These are phyloP conservation scores for Fabriciana adippe DNA, from an alignment of 2,888 invertebrate species.

Conservation along the genomic window DNA sequence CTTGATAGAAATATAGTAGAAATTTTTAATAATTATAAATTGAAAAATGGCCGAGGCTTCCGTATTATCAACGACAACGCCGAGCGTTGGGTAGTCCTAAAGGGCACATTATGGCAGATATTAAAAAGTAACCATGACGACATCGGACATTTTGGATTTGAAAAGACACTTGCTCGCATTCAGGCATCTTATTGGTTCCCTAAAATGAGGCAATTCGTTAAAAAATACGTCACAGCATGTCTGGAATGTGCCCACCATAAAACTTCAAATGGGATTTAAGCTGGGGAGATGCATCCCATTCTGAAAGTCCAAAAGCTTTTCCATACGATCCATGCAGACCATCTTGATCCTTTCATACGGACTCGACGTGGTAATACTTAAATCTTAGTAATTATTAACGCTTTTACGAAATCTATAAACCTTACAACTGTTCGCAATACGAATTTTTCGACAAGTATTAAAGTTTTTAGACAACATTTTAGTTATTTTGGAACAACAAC, in stretches of 20 bases:
- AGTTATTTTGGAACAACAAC: conserved; percentile 35
- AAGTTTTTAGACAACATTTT: conserved; percentile 44
- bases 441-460: conserved; percentile 46
- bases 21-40: no score
- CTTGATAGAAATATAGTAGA: no score
- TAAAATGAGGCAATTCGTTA: conserved; percentile 52
- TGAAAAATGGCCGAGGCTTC: conserved; percentile 24
- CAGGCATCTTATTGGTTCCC: conserved; percentile 56
- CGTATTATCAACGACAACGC: conserved; percentile 29
- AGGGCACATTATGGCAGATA: conserved; percentile 46
- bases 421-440: conserved; percentile 49
- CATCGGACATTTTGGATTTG: conserved; percentile 53
- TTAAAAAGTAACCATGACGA: conserved; percentile 54
- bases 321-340: conserved; percentile 61
- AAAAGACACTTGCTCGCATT: conserved; percentile 50
- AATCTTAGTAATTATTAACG: conserved; percentile 52
- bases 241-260: conserved; percentile 55
- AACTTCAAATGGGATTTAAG: conserved; percentile 38
- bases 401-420: conserved; percentile 54
- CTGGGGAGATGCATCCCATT: conserved; percentile 56
- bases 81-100: conserved; percentile 45
- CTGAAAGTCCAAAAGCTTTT: conserved; percentile 56
- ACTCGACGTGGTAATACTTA: conserved; percentile 49
- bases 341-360: conserved; percentile 59
- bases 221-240: conserved; percentile 57